Conservation (phyloP, 2,888 invertebrate genomes). For the Cactoblastis cactorum region DNA sequence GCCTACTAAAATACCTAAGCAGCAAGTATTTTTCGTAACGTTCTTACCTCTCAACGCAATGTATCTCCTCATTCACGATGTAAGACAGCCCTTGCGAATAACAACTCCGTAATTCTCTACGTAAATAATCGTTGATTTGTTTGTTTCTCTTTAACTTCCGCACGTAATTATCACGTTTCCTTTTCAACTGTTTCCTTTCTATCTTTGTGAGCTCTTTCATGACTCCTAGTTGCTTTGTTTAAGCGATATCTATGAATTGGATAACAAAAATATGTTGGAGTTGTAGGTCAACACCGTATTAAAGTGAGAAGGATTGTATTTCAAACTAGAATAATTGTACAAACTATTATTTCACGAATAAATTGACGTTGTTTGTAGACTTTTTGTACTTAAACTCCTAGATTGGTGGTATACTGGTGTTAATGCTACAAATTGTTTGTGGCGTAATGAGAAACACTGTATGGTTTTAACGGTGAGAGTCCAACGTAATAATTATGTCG, state of each 20-base stretch:
- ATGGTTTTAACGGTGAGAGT: no score
- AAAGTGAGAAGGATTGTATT: no score
- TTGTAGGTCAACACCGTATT: background rate
- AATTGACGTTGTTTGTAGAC: no score
- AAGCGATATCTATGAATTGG: background rate
- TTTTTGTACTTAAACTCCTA: no score
- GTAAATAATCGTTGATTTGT: slow-evolving; percentile 52
- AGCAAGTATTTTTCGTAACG: slow-evolving; percentile 3
- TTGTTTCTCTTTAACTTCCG: slow-evolving; percentile 41
- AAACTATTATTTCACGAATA: no score
- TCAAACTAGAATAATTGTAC: no score
- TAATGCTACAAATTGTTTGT: no score
- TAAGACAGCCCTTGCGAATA: slow-evolving; percentile 61
- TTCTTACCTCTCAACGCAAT: slow-evolving; percentile 57
- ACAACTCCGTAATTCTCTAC: slow-evolving; percentile 48
- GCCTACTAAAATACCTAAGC: no score
- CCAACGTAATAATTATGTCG: no score
- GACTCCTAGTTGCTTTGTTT: slow-evolving; percentile 18
- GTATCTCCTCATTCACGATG: slow-evolving; percentile 48
- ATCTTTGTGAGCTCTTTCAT: slow-evolving; percentile 39
- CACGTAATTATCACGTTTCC: slow-evolving; percentile 46
- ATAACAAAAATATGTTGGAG: slow-evolving; percentile 13
- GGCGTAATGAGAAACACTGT: no score
- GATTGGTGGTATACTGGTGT: no score
- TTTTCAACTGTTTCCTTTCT: slow-evolving; percentile 42